Percentiles rank a stretch among this genome's conserved stretches.
Conservation (phyloP, 1,140 invertebrate genomes). For the Vollenhovia emeryi region DNA sequence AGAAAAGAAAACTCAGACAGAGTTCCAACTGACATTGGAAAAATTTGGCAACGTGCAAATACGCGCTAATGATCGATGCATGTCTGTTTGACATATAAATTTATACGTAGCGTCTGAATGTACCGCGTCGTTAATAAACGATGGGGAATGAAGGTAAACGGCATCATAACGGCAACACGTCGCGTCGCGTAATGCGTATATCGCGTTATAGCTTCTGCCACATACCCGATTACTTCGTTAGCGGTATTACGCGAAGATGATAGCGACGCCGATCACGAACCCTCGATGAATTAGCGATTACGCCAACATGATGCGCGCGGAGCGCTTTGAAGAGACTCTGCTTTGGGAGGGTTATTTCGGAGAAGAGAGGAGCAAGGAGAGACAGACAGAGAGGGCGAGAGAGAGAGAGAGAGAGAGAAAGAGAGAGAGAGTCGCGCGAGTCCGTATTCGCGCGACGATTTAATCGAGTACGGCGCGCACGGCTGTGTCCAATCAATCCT, state of each 20-base stretch:
- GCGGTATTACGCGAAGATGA: conserved; percentile 56
- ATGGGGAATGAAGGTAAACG: not conserved
- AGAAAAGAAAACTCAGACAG: not conserved
- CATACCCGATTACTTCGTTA: conserved; percentile 55
- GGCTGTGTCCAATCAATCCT: conserved; percentile 67
- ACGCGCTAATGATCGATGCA: not conserved
- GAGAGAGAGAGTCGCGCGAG: not conserved
- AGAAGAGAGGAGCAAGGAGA: not conserved
- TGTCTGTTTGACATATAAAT: not conserved
- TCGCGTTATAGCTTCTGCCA: conserved; percentile 31
- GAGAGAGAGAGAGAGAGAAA: not conserved
- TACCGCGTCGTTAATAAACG: not conserved
- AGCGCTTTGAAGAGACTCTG: conserved; percentile 42
- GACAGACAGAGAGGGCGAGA: not conserved
- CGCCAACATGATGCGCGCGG: conserved; percentile 28
- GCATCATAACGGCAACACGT: not conserved
- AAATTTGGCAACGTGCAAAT: not conserved
- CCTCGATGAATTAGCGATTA: conserved; percentile 59
- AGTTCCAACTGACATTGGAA: not conserved
- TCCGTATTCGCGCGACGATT: conserved; percentile 61
- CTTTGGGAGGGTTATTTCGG: conserved; percentile 4
- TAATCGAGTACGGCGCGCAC: conserved; percentile 67
- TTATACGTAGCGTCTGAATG: not conserved
- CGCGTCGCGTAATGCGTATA: conserved; percentile 16
- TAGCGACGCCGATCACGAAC: conserved; percentile 54